Evolutionary conservation across 2,888 invertebrate genomes (phyloP).

Genomic region (Isoperla grammatica): DNA sequence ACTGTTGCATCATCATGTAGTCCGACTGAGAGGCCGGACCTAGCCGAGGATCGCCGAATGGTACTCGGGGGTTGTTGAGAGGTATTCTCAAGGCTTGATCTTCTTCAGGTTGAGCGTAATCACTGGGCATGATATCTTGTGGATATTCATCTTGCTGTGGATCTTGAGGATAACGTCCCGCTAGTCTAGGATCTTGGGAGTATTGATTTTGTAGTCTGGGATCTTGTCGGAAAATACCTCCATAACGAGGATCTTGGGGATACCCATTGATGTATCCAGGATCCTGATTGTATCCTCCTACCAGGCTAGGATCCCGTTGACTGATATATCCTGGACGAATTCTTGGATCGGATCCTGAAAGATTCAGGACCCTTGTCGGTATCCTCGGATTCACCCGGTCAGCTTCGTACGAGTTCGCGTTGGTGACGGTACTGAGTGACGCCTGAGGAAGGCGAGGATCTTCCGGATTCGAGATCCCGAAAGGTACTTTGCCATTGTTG

Average conservation of each 20-base stretch:
- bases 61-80: constrained; percentile 4
- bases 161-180: neutral
- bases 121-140: neutral
- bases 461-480: neutral
- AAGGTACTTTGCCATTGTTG: neutral
- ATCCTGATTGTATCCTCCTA: neutral
- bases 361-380: neutral
- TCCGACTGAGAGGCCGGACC: neutral
- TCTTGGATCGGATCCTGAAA: neutral
- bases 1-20: constrained; percentile 10
- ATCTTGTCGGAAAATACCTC: constrained; percentile 2
- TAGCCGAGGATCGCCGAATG: constrained; percentile 7
- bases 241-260: constrained; percentile 4
- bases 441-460: neutral
- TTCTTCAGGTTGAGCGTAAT: neutral
- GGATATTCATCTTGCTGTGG: neutral
- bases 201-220: neutral
- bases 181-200: neutral
- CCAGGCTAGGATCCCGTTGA: neutral
- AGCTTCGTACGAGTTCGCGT: constrained; percentile 5
- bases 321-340: neutral
- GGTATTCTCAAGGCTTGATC: constrained; percentile 1
- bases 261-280: neutral
- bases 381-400: constrained; percentile 14
- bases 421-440: neutral